Base-by-base conservation (phyloP, 2,888 invertebrate genomes). In the Phorcus lineatus region DNA sequence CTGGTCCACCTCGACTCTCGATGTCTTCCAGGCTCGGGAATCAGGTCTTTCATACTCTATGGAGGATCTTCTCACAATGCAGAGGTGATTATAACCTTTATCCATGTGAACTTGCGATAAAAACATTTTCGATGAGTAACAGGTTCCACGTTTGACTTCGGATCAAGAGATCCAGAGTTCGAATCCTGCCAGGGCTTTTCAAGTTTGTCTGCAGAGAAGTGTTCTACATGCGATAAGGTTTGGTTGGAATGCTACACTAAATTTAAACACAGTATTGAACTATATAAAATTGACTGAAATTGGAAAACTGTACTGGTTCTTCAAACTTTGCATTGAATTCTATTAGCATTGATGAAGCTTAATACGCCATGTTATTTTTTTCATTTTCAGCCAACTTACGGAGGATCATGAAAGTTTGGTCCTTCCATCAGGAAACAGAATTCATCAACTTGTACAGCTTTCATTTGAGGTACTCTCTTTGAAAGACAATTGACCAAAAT, bases 1-100 rank as follows among this genome's bases (percentile, higher is more conserved):
- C 79, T 92, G 92, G 92, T 92, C 91, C 0, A 88, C 86, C 31
- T 89, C 89, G 28, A 84, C 87, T 1, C 86, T 92, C 74, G 93
- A 93, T 81, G 89, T 93, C 22, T 92, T 92, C 81, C 82, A 84
- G 52, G 88, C 86, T 0, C 79, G 91, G 22, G 87, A 88, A n/a
- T 79, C 86, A 4, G 78, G 67, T 1, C 78, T 75, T 28, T 91
- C 91, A 19, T 92, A 92, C 82, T 87, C 89, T 77, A 91, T 92
- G 88, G 89, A 91, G 31, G 90, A 92, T 52, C 82, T 92, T n/a
- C 84, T 90, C 6, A 86, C 80, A 9, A 87, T 90, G 88, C 92
- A 92, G 81, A 86, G 87, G 91, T 91, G 86, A 75, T 89, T 85
- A 9, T 7, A 28, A 19, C 28, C 9, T 77, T 57, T 1, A 24